Conservation (phyloP, 1,140 invertebrate species). For the Halictus rubicundus region DNA sequence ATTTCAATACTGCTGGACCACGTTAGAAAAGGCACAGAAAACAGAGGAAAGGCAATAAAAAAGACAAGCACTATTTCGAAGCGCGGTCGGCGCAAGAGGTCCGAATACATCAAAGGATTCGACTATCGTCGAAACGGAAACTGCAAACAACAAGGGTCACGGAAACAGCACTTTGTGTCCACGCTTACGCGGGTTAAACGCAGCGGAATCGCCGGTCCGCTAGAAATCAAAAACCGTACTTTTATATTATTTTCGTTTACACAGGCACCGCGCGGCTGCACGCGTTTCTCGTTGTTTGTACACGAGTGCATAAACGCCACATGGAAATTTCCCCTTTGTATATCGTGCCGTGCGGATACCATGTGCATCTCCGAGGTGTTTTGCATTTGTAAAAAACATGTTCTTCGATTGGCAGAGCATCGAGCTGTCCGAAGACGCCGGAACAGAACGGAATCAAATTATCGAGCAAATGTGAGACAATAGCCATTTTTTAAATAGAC, state of each 20-base stretch:
- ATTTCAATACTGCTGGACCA: no score
- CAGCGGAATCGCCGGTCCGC: not conserved
- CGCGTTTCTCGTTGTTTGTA: not conserved
- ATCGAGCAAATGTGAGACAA: no score
- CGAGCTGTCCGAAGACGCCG: no score
- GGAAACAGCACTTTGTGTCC: not conserved
- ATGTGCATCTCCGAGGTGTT: not conserved
- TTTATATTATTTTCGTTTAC: not conserved
- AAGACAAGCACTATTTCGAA: not conserved
- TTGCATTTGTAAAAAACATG: no score
- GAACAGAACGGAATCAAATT: no score
- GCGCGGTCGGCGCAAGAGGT: not conserved
- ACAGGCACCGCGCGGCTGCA: not conserved
- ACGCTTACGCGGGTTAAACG: not conserved
- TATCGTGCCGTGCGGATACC: not conserved
- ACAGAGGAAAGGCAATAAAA: not conserved
- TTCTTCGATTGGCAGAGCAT: no score
- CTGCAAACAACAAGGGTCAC: constrained; percentile 5
- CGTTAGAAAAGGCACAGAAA: not conserved
- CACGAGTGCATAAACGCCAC: not conserved
- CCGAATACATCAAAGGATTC: not conserved
- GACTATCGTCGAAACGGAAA: not conserved
- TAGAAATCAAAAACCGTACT: constrained; percentile 13
- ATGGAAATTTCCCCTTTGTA: not conserved
- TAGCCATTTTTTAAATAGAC: no score